Evolutionary conservation across 2,797 vertebrate genomes (phyloP).

Genomic region (Lycodopsis pacificus): DNA sequence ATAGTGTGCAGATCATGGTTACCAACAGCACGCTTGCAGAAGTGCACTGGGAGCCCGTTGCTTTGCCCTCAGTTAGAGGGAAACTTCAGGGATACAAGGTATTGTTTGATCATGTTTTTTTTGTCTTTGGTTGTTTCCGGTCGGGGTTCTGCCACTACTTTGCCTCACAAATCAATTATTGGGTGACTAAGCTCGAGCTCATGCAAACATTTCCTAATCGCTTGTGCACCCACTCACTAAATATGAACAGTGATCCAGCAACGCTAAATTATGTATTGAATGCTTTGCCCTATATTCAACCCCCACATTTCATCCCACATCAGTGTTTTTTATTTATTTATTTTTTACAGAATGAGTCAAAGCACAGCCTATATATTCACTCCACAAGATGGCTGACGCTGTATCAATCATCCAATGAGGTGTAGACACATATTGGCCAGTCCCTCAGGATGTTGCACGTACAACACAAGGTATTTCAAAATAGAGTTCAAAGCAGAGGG

Average conservation of each 20-base stretch:
- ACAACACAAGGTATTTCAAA: neutral
- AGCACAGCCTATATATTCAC: neutral
- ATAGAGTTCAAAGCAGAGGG: neutral
- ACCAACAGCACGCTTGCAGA: constrained; percentile 91
- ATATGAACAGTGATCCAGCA: no score
- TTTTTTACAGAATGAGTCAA: neutral
- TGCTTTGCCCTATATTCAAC: neutral
- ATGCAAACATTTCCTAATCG: neutral
- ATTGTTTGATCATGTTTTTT: constrained; percentile 18
- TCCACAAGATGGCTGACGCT: neutral
- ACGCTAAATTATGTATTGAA: no score
- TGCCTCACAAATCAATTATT: neutral
- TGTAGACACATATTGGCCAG: neutral
- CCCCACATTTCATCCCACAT: neutral
- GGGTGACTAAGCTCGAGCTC: neutral
- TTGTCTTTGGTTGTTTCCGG: neutral
- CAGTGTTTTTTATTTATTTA: no score
- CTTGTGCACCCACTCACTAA: no score
- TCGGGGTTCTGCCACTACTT: neutral
- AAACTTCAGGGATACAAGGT: constrained; percentile 94
- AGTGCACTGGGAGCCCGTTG: constrained; percentile 92
- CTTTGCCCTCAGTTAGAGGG: constrained; percentile 86
- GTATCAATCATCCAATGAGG: constrained; percentile 2
- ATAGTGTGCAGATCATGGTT: constrained; percentile 85
- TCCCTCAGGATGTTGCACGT: neutral